phyloP scores from a whole-genome alignment of 2,888 invertebrate species.

The Drosophila fungiperda region DNA sequence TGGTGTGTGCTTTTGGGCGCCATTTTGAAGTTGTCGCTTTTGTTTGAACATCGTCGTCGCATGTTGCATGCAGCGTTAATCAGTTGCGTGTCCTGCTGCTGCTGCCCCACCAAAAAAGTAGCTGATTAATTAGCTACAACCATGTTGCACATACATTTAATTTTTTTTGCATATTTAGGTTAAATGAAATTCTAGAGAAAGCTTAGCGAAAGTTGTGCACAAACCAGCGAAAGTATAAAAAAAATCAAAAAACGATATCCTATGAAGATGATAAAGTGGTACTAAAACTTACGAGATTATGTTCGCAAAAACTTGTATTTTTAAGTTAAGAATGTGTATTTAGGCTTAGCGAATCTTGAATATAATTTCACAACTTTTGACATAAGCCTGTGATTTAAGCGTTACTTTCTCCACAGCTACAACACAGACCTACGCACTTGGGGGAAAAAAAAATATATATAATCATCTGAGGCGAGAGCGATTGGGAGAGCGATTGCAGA shows the following conservation, averaged over 20 bases:
- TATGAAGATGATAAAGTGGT: not conserved
- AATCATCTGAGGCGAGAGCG: conserved; percentile 5
- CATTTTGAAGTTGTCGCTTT: conserved; percentile 61
- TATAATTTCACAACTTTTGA: not conserved
- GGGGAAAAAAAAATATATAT: not conserved
- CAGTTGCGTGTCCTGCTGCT: conserved; percentile 38
- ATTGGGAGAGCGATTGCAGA: conserved; percentile 23
- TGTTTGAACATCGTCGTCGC: conserved; percentile 30
- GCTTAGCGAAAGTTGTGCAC: not conserved
- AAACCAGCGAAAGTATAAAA: not conserved
- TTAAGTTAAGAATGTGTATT: not conserved
- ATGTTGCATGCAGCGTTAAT: conserved; percentile 55
- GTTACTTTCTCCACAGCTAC: conserved; percentile 37
- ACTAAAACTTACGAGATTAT: not conserved
- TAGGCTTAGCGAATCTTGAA: not conserved
- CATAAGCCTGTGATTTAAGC: conserved; percentile 23
- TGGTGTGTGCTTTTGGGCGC: conserved; percentile 76
- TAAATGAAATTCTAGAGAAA: not conserved
- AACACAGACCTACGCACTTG: conserved; percentile 22
- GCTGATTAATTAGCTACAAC: conserved; percentile 51
- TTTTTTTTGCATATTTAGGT: conserved; percentile 18
- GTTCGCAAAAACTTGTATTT: not conserved
- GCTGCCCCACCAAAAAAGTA: conserved; percentile 14
- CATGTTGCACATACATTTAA: conserved; percentile 29
- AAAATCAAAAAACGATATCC: not conserved